Evolutionary conservation across 1,140 invertebrate species (phyloP).

Genomic region (Zaprionus nigranus): DNA sequence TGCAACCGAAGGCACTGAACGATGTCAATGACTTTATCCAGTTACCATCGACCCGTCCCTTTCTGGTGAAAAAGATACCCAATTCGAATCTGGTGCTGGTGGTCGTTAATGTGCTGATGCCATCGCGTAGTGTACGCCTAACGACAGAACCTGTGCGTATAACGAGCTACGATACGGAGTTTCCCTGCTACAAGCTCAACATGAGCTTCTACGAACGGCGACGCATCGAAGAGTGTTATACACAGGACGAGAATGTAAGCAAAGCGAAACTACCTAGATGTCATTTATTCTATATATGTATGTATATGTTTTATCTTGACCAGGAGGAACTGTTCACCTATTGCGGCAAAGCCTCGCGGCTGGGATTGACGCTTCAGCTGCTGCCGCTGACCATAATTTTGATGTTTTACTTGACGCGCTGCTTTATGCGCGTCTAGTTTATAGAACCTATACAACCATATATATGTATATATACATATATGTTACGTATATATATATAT

Average conservation of each 20-base stretch:
- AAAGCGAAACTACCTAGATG: neutral
- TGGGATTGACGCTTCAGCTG: constrained; percentile 66
- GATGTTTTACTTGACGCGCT: constrained; percentile 74
- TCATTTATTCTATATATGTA: neutral
- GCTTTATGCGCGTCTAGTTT: constrained; percentile 69
- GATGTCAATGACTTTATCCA: constrained; percentile 84
- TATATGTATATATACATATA: constrained; percentile 50
- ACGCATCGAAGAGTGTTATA: constrained; percentile 89
- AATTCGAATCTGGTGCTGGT: constrained; percentile 93
- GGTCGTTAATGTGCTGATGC: constrained; percentile 86
- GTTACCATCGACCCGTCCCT: constrained; percentile 85
- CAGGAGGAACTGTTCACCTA: constrained; percentile 78
- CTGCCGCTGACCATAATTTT: constrained; percentile 78
- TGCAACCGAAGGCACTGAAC: constrained; percentile 87
- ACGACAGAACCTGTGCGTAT: constrained; percentile 82
- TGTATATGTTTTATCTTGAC: neutral
- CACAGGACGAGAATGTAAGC: constrained; percentile 88
- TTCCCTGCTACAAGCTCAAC: constrained; percentile 90
- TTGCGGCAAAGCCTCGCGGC: constrained; percentile 77
- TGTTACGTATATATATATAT: constrained; percentile 12
- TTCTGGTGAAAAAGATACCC: constrained; percentile 89
- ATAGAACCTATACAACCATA: constrained; percentile 54
- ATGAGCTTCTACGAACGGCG: constrained; percentile 88
- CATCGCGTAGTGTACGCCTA: constrained; percentile 69
- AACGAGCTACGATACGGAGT: constrained; percentile 85